Base-by-base conservation (phyloP, 2,113 vertebrate genomes). In the Mesembrinibis cayennensis region DNA sequence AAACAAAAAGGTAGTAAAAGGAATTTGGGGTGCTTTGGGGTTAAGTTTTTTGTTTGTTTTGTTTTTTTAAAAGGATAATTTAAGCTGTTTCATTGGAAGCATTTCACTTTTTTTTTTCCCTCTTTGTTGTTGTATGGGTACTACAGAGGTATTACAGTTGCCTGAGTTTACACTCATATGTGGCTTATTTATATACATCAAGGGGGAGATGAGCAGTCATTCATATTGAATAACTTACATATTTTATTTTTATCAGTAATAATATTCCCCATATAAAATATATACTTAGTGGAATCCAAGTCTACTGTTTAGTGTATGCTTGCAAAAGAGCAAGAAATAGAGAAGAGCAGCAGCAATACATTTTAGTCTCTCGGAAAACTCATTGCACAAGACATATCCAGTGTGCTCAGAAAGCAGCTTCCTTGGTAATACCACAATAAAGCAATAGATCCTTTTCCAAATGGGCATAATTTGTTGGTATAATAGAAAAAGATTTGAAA, bases 221-320 rank as follows among this genome's bases (percentile, higher is more conserved):
- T 97, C 97, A 95, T 92, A 95, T 91, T 96, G 94, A 96, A 96
- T 96, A 92, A 63, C 50, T 89, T 77, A 42, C 44, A 34, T 81
- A 67, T 21, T 84, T 96, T 87, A 88, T 79, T 97, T 97, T 94
- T 87, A 44, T 93, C 87, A 85, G 17, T 76, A 85, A 58, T 77
- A 87, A 66, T 80, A 87, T 80, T 86, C 29, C 53, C 66, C 42
- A 82, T 82, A 58, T 56, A 72, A 87, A 86, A 76, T 58, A 62
- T 4, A 27, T 77, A 69, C 11, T 66, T 82, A 36, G 30, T 61
- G 73, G 36, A 53, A 85, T 77, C 70, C 58, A 63, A 29, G 58
- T 83, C 50, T 86, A 59, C 76, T 71, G 26, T 69, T 62, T 34
- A 65, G 20, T 59, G 62, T 80, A 47, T 73, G 49, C 89, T 84